Conservation (phyloP, 2,797 vertebrate genomes). For the Agapornis canus region DNA sequence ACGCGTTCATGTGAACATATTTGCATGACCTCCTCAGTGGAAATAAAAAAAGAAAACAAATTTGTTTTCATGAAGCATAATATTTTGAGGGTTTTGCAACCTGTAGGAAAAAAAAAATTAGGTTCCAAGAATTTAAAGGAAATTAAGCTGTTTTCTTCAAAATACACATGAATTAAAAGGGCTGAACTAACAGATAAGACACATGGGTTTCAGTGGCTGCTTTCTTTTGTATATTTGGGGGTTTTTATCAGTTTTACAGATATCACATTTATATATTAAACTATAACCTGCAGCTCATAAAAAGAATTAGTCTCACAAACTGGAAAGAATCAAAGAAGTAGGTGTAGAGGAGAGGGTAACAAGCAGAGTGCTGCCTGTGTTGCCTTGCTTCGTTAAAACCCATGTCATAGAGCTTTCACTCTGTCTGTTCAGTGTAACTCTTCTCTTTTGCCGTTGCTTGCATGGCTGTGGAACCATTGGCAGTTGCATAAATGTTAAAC, state of each 20-base stretch:
- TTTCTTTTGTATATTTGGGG: not conserved
- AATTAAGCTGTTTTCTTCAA: not conserved
- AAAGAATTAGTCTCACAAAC: not conserved
- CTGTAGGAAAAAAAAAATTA: not conserved
- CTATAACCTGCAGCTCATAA: not conserved
- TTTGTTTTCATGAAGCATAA: not conserved
- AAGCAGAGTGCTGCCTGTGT: not conserved
- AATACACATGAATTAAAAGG: not conserved
- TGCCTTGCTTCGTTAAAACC: not conserved
- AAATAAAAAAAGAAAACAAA: not conserved
- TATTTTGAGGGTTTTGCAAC: not conserved
- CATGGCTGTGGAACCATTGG: not conserved
- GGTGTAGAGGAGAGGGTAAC: not conserved
- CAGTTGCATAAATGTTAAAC: not conserved
- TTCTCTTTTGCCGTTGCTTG: not conserved
- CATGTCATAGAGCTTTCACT: not conserved
- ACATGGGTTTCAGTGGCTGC: not conserved
- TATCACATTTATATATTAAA: not conserved
- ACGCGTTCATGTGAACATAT: not conserved
- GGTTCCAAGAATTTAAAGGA: not conserved
- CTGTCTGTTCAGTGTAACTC: not conserved
- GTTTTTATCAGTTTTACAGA: not conserved
- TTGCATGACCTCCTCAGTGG: not conserved
- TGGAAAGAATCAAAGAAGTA: not conserved
- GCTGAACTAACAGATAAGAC: not conserved